Evolutionary conservation across 2,113 vertebrate genomes (phyloP).

Genomic region (Prunella himalayana): DNA sequence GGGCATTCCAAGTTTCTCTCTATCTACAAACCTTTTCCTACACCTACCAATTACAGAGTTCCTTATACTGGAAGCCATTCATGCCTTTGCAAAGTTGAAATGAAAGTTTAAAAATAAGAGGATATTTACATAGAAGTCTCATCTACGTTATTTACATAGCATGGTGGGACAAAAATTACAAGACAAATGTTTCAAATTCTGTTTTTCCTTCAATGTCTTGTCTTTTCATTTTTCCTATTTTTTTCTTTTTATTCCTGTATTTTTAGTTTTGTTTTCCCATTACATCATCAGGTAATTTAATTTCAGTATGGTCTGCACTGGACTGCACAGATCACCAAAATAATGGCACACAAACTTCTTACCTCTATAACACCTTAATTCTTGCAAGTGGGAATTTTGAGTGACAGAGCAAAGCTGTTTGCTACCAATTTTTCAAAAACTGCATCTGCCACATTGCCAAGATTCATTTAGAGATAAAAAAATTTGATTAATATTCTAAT

Average conservation of each 20-base stretch:
- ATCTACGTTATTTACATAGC: conserved; percentile 43
- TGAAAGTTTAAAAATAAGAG: conserved; percentile 48
- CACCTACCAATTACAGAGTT: background rate
- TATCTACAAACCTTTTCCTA: background rate
- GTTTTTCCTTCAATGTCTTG: background rate
- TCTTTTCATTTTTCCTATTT: background rate
- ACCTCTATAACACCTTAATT: conserved; percentile 45
- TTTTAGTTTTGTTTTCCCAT: background rate
- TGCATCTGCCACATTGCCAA: conserved; percentile 62
- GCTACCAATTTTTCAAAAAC: conserved; percentile 71
- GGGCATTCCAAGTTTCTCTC: conserved; percentile 6
- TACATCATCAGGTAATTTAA: conserved; percentile 45
- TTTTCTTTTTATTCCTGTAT: background rate
- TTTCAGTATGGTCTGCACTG: conserved; percentile 32
- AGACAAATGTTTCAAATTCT: background rate
- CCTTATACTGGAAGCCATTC: conserved; percentile 18
- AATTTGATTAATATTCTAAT: conserved; percentile 71
- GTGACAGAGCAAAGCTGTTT: conserved; percentile 70
- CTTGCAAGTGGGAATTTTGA: conserved; percentile 67
- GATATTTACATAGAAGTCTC: background rate
- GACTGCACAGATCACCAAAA: conserved; percentile 40
- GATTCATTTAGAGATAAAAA: conserved; percentile 57
- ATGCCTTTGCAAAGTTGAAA: background rate
- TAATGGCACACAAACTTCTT: conserved; percentile 55
- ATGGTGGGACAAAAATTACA: background rate